Conservation (phyloP, 2,888 invertebrate genomes). For the Therioaphis trifolii region DNA sequence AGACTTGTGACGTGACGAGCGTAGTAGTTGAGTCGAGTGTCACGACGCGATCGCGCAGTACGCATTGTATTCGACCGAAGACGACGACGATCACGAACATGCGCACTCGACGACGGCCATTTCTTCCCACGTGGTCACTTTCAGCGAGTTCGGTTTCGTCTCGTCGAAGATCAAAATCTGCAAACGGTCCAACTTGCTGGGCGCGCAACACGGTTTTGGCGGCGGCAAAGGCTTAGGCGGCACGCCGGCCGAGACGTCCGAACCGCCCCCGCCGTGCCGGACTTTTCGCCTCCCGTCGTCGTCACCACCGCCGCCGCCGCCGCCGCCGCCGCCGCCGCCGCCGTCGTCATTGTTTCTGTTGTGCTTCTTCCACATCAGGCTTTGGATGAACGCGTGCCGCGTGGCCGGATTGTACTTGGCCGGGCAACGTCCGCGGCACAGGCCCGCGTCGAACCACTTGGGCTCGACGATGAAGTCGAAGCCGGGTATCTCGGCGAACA, state of each 20-base stretch:
- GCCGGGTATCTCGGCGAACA: slow-evolving; percentile 75
- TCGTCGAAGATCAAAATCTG: slow-evolving; percentile 77
- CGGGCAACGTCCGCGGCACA: slow-evolving; percentile 78
- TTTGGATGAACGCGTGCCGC: slow-evolving; percentile 78
- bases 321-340: neutral
- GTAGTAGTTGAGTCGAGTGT: no score
- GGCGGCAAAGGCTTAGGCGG: slow-evolving; percentile 65
- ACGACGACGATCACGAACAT: slow-evolving; percentile 72
- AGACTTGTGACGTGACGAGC: no score
- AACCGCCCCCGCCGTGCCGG: neutral
- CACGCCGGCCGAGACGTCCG: slow-evolving; percentile 64
- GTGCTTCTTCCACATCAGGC: slow-evolving; percentile 76
- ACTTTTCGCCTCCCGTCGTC: no score
- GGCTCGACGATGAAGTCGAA: slow-evolving; percentile 78
- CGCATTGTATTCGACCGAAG: no score
- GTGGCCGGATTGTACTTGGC: slow-evolving; percentile 77
- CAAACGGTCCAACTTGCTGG: slow-evolving; percentile 75
- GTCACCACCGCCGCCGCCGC: neutral
- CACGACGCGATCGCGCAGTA: no score
- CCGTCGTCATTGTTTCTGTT: slow-evolving; percentile 67
- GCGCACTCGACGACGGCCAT: slow-evolving; percentile 80
- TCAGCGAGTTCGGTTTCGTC: slow-evolving; percentile 73
- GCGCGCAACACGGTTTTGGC: slow-evolving; percentile 76
- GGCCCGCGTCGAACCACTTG: slow-evolving; percentile 78
- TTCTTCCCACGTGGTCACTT: slow-evolving; percentile 78